Evolutionary conservation across 1,140 invertebrate genomes (phyloP), one percentile per base, ranked within the genome.

Genomic region (Plutomurus gul): DNA sequence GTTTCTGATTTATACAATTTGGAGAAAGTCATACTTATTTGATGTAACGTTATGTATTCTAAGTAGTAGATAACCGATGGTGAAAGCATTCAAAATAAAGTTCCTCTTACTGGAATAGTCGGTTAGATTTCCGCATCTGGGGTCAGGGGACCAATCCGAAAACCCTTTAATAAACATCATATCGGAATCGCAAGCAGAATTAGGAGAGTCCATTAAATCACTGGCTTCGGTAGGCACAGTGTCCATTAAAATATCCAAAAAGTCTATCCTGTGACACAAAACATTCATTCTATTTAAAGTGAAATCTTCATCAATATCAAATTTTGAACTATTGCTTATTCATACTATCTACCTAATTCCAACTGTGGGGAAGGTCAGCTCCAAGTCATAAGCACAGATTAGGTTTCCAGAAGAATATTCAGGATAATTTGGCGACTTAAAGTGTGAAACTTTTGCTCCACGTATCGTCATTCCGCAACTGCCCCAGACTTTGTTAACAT

Each of bases 161-260:
- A 82, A 82, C 16, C 81, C 81, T 71, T 77, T 78, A 25, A 82
- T 79, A 65, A 82, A 79, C 25, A 82, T 47, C 74, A 82, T 79
- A 43, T 82, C 81, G 0, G 81, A 82, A 47, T 80, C 81, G 71
- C 81, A 82, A 37, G 75, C 65, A 30, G 81, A 46, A 36, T 43
- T 25, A 0, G 60, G 56, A 46, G 70, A 51, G 39, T 77, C 75
- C 20, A 46, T 36, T n/a, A 49, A 65, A 18, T 36, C 20, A 30
- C 22, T 27, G 3, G 40, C 4, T 13, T 78, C 47, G 16, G 43
- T 22, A 1, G 81, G 81, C 1, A 75, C 25, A 49, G 13, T 49
- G 37, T 79, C 77, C 74, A 82, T 74, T 10, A 51, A 18, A 33
- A 82, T 18, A 70, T 79, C 75, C 5, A 82, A 22, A 51, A 82